Percentiles rank a stretch among this genome's conserved stretches.
These are phyloP conservation scores for Sciurus niger DNA, from an alignment of 2,113 vertebrate species.

Conservation along the genomic window DNA sequence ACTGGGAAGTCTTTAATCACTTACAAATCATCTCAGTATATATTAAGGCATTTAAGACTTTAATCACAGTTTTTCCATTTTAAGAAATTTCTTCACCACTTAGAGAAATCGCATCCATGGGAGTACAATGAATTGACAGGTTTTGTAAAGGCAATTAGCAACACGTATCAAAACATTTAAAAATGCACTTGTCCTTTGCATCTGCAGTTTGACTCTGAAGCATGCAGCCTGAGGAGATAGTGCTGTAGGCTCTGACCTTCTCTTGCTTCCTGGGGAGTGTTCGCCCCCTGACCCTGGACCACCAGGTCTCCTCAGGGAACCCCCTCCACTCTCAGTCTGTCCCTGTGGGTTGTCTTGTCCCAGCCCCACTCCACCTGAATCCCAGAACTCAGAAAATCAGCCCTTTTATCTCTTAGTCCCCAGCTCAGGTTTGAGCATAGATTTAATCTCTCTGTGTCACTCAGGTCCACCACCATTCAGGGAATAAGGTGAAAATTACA, in stretches of 20 bases:
- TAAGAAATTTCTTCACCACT: background rate
- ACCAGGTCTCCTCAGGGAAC: background rate
- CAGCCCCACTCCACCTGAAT: background rate
- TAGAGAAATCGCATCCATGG: background rate
- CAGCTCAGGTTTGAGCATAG: no score
- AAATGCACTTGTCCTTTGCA: background rate
- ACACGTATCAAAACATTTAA: background rate
- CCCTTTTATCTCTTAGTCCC: background rate
- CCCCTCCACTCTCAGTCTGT: background rate
- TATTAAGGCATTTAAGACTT: background rate
- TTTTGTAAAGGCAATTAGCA: background rate
- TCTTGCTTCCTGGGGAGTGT: no score
- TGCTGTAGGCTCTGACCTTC: rapidly evolving
- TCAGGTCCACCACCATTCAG: background rate
- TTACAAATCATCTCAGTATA: background rate
- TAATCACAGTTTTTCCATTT: background rate
- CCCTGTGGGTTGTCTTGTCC: no score
- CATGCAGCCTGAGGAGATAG: rapidly evolving
- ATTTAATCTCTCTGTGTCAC: no score
- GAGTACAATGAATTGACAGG: background rate
- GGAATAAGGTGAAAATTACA: background rate
- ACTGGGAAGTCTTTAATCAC: background rate
- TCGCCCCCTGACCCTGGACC: background rate
- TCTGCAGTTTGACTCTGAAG: background rate
- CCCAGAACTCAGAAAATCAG: background rate